Evolutionary conservation across 1,140 invertebrate species (phyloP).

Genomic region (Pogonomyrmex barbatus): DNA sequence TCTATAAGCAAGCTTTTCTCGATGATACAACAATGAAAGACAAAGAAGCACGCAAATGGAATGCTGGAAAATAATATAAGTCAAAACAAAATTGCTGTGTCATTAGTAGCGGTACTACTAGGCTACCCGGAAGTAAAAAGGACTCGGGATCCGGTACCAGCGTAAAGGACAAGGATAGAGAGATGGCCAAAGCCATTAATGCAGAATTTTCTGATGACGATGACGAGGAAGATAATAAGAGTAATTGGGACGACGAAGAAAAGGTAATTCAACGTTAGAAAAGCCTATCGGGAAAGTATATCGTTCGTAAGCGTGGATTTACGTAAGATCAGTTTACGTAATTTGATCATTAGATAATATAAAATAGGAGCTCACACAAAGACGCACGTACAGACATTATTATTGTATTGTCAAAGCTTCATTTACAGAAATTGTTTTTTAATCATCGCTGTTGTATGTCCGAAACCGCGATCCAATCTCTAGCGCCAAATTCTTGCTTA

Average conservation of each 20-base stretch:
- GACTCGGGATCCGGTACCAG: conserved; percentile 82
- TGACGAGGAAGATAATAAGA: conserved; percentile 82
- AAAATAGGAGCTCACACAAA: neutral
- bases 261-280: conserved; percentile 78
- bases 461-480: neutral
- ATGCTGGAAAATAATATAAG: conserved; percentile 82
- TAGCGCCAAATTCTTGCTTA: neutral
- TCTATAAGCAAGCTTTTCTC: conserved; percentile 79
- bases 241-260: conserved; percentile 83
- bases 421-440: neutral
- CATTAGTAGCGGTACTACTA: conserved; percentile 85
- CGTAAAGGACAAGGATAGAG: conserved; percentile 85
- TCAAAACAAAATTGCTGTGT: conserved; percentile 84
- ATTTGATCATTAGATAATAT: neutral
- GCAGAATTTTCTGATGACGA: conserved; percentile 85
- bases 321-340: neutral
- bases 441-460: neutral
- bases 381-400: neutral
- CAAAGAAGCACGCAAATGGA: conserved; percentile 75
- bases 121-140: conserved; percentile 86
- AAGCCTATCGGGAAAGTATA: conserved; percentile 1
- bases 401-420: neutral
- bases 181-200: conserved; percentile 85
- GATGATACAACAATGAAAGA: conserved; percentile 74
- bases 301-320: conserved; percentile 35